A percentile compares a stretch with the other conserved stretches of the same genome.
Evolutionary conservation across 2,888 invertebrate species (phyloP).

Genomic region (Blastobasis lacticolella): DNA sequence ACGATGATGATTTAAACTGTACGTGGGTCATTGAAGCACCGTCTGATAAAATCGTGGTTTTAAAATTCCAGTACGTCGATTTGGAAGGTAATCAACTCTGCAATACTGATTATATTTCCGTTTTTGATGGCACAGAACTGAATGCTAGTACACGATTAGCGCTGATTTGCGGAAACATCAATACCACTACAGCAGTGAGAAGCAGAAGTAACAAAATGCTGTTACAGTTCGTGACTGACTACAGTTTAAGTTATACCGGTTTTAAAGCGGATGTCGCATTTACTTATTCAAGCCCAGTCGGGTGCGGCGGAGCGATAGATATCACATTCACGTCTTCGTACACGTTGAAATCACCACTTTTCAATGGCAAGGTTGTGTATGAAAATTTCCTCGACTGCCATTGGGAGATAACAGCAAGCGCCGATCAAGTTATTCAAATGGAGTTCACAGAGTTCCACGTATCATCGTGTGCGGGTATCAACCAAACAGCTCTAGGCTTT

Average conservation of each 20-base stretch:
- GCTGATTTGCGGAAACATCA: slow-evolving; percentile 79
- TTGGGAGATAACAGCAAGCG: slow-evolving; percentile 78
- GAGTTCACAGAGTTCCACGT: slow-evolving; percentile 71
- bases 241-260: slow-evolving; percentile 54
- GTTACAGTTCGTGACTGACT: slow-evolving; percentile 65
- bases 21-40: slow-evolving; percentile 86
- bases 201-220: slow-evolving; percentile 75
- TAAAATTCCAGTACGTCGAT: slow-evolving; percentile 77
- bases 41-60: slow-evolving; percentile 71
- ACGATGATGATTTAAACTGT: slow-evolving; percentile 77
- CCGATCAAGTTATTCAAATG: slow-evolving; percentile 76
- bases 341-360: slow-evolving; percentile 51
- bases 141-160: slow-evolving; percentile 61
- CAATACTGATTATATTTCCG: slow-evolving; percentile 72
- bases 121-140: slow-evolving; percentile 65
- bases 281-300: slow-evolving; percentile 62
- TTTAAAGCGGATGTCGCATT: slow-evolving; percentile 78
- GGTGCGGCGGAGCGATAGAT: slow-evolving; percentile 82
- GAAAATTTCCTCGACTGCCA: slow-evolving; percentile 82
- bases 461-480: slow-evolving; percentile 51
- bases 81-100: slow-evolving; percentile 69
- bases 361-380: slow-evolving; percentile 61
- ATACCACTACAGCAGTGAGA: slow-evolving; percentile 69
- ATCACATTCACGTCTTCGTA: slow-evolving; percentile 51
- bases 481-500: slow-evolving; percentile 50